Evolutionary conservation across 2,888 invertebrate genomes (phyloP), one percentile per base, ranked within the genome.

Genomic region (Lysandra bellargus): DNA sequence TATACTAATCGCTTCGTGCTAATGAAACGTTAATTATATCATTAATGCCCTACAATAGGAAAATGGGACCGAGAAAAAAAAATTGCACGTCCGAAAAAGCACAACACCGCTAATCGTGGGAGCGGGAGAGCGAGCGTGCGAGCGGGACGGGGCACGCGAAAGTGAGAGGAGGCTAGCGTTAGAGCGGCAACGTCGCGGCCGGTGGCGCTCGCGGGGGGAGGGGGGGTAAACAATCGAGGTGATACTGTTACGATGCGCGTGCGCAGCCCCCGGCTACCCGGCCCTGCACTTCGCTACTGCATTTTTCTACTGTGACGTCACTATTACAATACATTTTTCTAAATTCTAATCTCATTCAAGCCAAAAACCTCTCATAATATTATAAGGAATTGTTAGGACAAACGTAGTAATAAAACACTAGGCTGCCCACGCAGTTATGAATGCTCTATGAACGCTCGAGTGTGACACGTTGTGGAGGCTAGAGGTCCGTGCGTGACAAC

Each of bases 21-120:
- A 74, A 23, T n/a, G n/a, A 74, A 44, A 44, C 74, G 9, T 74
- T 74, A 74, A 9, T 74, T 30, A 74, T 44, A 74, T 74, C n/a
- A 44, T 74, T 74, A 74, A 89, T 85, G 88, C 89, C 90, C 90
- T 90, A 88, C 90, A 85, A 87, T 87, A 88, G 88, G 87, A 89
- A 89, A 90, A 88, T 88, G 88, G 87, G 89, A 89, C 90, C 90
- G 88, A 91, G 90, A 90, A 92, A 33, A 44, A 44, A 91, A 92
- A 93, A 91, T 88, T 90, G 90, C 92, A 91, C 86, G 87, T 88
- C 91, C 92, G 92, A 94, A 94, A 94, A 94, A 93, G 90, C 92
- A 90, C 91, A 91, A 90, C 92, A 94, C 94, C 94, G 94, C 93
- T 93, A 94, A 88, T 88, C 88, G 87, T 82, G 33, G 53, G 89